Conservation (phyloP, 2,113 vertebrate genomes). For the Epinephelus lanceolatus region DNA sequence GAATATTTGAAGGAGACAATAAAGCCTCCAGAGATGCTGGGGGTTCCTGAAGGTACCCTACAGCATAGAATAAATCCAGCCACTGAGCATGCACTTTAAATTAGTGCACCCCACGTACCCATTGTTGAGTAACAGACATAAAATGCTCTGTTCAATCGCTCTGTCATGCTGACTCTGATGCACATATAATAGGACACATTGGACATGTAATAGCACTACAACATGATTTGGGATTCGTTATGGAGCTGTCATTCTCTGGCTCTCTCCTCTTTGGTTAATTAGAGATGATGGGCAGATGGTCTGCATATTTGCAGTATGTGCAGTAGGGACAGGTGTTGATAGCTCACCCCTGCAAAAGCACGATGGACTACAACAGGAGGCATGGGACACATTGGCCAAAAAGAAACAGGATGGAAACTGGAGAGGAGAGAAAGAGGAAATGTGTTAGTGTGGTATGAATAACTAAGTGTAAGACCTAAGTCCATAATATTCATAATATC, state of each 20-base stretch:
- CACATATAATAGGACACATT: conserved; percentile 5
- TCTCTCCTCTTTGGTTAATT: conserved; percentile 39
- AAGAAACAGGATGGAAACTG: background rate
- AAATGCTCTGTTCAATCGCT: background rate
- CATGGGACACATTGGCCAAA: background rate
- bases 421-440: conserved; percentile 3
- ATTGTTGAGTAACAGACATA: conserved; percentile 24
- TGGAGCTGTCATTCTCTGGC: conserved; percentile 19
- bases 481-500: background rate
- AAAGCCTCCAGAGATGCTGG: conserved; percentile 31
- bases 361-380: background rate
- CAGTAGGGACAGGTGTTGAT: conserved; percentile 41
- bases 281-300: conserved; percentile 60
- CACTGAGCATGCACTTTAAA: conserved; percentile 9
- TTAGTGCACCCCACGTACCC: background rate
- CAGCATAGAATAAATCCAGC: conserved; percentile 10
- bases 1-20: conserved; percentile 45
- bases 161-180: background rate
- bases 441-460: background rate
- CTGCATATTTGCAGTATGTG: conserved; percentile 10
- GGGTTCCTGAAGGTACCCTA: conserved; percentile 17
- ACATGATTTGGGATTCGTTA: conserved; percentile 42
- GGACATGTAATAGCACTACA: conserved; percentile 24
- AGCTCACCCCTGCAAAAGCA: conserved; percentile 26
- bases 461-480: background rate